These are phyloP conservation scores for Terebella lapidaria DNA, from an alignment of 2,888 invertebrate genomes.

Conservation along the genomic window DNA sequence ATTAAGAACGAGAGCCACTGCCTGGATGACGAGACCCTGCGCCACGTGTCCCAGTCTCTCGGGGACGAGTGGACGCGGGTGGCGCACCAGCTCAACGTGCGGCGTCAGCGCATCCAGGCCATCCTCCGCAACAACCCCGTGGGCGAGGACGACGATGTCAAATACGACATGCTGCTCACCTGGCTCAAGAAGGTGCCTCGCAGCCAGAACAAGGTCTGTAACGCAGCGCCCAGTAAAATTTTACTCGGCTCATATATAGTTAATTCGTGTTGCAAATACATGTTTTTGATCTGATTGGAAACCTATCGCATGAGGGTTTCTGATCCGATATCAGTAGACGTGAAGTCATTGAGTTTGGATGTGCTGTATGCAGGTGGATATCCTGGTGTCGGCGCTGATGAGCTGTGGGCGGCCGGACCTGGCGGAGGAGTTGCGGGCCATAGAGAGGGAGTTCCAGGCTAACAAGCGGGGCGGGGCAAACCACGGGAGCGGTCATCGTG, in stretches of 20 bases:
- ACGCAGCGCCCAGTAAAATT: no score
- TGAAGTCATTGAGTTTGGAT: no score
- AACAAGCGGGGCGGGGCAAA: no score
- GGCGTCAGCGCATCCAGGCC: slow-evolving; percentile 35
- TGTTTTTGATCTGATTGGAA: no score
- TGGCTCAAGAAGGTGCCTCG: slow-evolving; percentile 44
- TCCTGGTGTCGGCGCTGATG: slow-evolving; percentile 29
- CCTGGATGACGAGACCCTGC: slow-evolving; percentile 33
- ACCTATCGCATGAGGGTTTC: no score
- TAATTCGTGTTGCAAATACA: no score
- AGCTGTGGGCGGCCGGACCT: slow-evolving; percentile 33
- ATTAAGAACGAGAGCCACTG: slow-evolving; percentile 31
- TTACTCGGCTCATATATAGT: no score
- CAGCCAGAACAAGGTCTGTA: slow-evolving; percentile 37
- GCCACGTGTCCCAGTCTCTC: slow-evolving; percentile 34
- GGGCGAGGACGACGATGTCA: slow-evolving; percentile 23
- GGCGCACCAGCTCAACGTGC: slow-evolving; percentile 36
- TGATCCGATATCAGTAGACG: no score
- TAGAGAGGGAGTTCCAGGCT: background rate
- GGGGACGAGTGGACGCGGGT: slow-evolving; percentile 44
- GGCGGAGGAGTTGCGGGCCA: slow-evolving; percentile 12
- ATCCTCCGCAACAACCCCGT: slow-evolving; percentile 25
- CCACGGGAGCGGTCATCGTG: background rate
- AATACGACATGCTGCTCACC: slow-evolving; percentile 44
- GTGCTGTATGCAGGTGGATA: slow-evolving; percentile 31